Evolutionary conservation across 2,888 invertebrate genomes (phyloP).

Genomic region (Agrilus biguttatus): DNA sequence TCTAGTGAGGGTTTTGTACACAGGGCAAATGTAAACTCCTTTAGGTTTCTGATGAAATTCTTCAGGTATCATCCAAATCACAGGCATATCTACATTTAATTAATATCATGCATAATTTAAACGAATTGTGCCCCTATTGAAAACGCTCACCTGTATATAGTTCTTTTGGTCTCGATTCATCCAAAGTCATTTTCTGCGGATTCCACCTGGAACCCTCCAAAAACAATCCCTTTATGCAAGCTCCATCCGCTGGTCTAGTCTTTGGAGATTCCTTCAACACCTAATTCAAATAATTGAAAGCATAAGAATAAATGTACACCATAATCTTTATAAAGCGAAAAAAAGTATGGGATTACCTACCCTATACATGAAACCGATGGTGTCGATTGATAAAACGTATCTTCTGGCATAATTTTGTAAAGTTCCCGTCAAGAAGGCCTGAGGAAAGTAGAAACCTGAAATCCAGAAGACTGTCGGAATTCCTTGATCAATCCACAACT

Average conservation of each 20-base stretch:
- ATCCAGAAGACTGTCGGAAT: constrained; percentile 71
- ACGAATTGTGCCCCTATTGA: not conserved
- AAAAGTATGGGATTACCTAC: constrained; percentile 22
- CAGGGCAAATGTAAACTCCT: constrained; percentile 44
- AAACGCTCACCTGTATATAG: constrained; percentile 45
- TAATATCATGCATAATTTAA: not conserved
- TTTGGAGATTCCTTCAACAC: constrained; percentile 32
- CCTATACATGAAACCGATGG: constrained; percentile 45
- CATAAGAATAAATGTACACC: no score
- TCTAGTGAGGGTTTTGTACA: constrained; percentile 49
- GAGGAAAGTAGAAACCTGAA: constrained; percentile 75
- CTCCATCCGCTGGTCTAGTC: constrained; percentile 42
- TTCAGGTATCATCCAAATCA: constrained; percentile 54
- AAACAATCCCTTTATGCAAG: constrained; percentile 51
- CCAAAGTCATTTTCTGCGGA: constrained; percentile 34
- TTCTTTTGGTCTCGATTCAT: constrained; percentile 51
- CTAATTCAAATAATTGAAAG: constrained; percentile 22
- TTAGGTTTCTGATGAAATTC: constrained; percentile 38
- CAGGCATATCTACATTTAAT: constrained; percentile 44
- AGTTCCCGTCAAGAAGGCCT: constrained; percentile 71
- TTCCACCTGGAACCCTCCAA: constrained; percentile 73
- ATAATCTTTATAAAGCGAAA: no score
- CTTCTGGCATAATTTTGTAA: constrained; percentile 72
- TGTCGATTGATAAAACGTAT: constrained; percentile 61
- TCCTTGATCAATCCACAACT: constrained; percentile 48